Evolutionary conservation across 1,140 invertebrate species (phyloP), one percentile per base, ranked within the genome.

Genomic region (Cotesia chilonis): DNA sequence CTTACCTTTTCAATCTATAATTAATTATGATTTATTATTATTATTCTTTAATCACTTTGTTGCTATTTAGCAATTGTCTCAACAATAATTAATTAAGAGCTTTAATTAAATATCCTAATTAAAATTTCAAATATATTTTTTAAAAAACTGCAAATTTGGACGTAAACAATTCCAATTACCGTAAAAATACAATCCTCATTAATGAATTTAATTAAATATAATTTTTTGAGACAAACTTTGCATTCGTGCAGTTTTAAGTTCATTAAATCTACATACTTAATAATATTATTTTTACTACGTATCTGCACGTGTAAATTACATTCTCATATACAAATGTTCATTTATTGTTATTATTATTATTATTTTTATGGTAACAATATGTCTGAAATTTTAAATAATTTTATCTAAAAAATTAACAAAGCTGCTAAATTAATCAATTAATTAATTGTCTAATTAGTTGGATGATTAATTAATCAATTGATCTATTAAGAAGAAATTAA

Each of bases 11-110:
- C 35, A 38, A 66, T 74, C 65, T 68, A 71, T 28, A 55, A 9
- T n/a, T 70, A 36, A 28, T 73, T 7, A 38, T 67, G 38, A 38
- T 67, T 47, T 66, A 65, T 68, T 55, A 14, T 55, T 10, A 28
- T 67, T 57, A n/a, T 72, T 57, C 65, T 66, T 68, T 66, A 66
- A 66, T 66, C 64, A 66, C 66, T 55, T 68, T 54, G 52, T 68
- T 54, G 17, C 51, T 35, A 41, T 65, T 28, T 68, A 68, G 17
- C 17, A 9, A 12, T 57, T 51, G 7, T 14, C 47, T 55, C 35
- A 52, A 68, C 51, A 68, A 68, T 55, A 28, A 9, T 59, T 59
- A 9, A 59, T 17, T 17, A 55, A 55, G 10, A 14, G 5, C n/a
- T 55, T 55, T 47, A 47, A 28, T 28, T 28, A 28, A 28, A 47